Evolutionary conservation across 2,888 invertebrate species (phyloP).

Genomic region (Papilio protenor): DNA sequence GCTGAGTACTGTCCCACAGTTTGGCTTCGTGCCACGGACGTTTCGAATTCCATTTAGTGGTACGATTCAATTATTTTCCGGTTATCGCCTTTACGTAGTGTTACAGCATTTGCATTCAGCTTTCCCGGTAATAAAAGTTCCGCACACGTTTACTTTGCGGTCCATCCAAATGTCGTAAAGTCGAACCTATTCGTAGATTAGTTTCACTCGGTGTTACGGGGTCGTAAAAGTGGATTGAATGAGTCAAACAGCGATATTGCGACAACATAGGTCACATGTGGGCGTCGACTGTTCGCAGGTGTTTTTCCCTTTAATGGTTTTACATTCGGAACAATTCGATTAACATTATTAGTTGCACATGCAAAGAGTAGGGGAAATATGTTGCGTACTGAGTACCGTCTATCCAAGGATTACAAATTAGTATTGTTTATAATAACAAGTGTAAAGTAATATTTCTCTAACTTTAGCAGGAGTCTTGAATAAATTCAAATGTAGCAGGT

Average conservation of each 20-base stretch:
- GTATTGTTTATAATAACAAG: not conserved
- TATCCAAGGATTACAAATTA: not conserved
- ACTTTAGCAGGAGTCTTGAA: not conserved
- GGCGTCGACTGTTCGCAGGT: conserved; percentile 21
- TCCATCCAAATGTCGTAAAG: conserved; percentile 65
- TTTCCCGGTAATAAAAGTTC: conserved; percentile 58
- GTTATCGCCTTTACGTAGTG: conserved; percentile 51
- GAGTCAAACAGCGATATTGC: conserved; percentile 48
- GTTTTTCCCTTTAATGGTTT: conserved; percentile 3
- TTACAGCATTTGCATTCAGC: conserved; percentile 56
- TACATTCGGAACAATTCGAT: not conserved
- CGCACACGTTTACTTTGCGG: conserved; percentile 56
- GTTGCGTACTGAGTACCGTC: too few species aligned
- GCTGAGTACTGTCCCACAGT: conserved; percentile 48
- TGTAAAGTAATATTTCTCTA: not conserved
- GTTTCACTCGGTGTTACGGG: conserved; percentile 66
- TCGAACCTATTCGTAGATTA: conserved; percentile 67
- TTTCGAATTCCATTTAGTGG: conserved; percentile 55
- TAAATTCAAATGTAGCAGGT: not conserved
- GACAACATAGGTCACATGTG: conserved; percentile 28
- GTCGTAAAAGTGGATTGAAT: conserved; percentile 67
- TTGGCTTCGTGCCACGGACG: conserved; percentile 68
- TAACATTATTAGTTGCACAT: not conserved
- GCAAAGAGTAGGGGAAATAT: not conserved
- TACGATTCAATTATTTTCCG: conserved; percentile 67